A percentile compares a stretch with the other conserved stretches of the same genome.
phyloP scores from a whole-genome alignment of 2,797 vertebrate species.

The Scleropages formosus region DNA sequence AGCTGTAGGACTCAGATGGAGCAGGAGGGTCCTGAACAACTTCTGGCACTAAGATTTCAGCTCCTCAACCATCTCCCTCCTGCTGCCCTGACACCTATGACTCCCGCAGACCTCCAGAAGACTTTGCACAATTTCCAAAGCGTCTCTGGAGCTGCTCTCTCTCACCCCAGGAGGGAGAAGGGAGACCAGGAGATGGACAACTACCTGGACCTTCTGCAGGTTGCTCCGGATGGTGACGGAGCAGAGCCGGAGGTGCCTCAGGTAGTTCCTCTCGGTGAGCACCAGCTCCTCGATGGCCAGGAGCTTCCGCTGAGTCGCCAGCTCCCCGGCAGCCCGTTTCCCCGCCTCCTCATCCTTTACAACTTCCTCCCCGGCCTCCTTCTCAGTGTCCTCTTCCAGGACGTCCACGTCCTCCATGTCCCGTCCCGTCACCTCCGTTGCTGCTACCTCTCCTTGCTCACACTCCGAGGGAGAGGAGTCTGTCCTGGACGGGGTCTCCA shows the following conservation, averaged over 20 bases:
- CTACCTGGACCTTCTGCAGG: constrained; percentile 75
- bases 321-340: constrained; percentile 50
- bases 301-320: constrained; percentile 66
- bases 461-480: constrained; percentile 34
- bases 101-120: no score
- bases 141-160: no score
- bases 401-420: constrained; percentile 21
- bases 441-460: constrained; percentile 25
- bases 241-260: constrained; percentile 74
- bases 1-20: no score
- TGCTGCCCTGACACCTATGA: no score
- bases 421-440: not conserved
- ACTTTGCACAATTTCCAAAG: not conserved
- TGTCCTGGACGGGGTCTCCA: constrained; percentile 57
- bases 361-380: constrained; percentile 41
- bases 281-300: constrained; percentile 80
- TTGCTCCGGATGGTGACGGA: constrained; percentile 70
- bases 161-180: not conserved
- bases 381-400: constrained; percentile 22
- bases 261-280: constrained; percentile 82
- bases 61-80: no score
- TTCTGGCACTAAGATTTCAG: no score
- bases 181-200: not conserved
- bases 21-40: no score
- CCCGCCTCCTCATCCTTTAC: constrained; percentile 29